Conservation (phyloP, 1,140 invertebrate genomes). For the Sycobia sp. region DNA sequence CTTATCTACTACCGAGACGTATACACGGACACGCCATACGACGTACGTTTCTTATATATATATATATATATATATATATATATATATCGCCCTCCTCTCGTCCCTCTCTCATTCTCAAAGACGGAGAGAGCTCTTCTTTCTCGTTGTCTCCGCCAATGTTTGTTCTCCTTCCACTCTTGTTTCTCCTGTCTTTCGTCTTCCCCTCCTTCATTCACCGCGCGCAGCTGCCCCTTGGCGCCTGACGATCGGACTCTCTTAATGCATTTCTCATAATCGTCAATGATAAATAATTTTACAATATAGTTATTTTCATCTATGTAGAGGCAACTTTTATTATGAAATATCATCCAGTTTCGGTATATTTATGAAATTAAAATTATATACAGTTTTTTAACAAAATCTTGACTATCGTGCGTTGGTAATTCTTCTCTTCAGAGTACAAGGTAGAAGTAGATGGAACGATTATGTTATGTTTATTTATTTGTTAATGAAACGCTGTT, state of each 20-base stretch:
- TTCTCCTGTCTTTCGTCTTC: neutral
- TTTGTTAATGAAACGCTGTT: no score
- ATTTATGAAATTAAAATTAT: no score
- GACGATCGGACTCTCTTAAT: neutral
- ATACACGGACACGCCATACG: constrained; percentile 31
- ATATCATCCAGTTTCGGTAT: no score
- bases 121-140: constrained; percentile 25
- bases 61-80: constrained; percentile 42
- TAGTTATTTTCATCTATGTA: no score
- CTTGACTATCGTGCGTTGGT: no score
- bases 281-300: constrained; percentile 5
- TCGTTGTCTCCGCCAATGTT: constrained; percentile 12
- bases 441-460: no score
- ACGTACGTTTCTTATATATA: no score
- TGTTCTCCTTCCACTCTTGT: neutral
- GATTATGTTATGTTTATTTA: no score
- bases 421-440: no score
- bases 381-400: no score
- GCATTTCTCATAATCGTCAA: neutral
- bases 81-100: constrained; percentile 45
- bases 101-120: constrained; percentile 37
- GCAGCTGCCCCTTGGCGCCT: neutral
- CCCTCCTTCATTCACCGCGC: neutral
- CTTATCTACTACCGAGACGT: constrained; percentile 48
- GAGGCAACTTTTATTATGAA: no score